A percentile compares a stretch with the other conserved stretches of the same genome.
These are phyloP conservation scores for Laterallus jamaicensis DNA, from an alignment of 2,113 vertebrate species.

Conservation along the genomic window DNA sequence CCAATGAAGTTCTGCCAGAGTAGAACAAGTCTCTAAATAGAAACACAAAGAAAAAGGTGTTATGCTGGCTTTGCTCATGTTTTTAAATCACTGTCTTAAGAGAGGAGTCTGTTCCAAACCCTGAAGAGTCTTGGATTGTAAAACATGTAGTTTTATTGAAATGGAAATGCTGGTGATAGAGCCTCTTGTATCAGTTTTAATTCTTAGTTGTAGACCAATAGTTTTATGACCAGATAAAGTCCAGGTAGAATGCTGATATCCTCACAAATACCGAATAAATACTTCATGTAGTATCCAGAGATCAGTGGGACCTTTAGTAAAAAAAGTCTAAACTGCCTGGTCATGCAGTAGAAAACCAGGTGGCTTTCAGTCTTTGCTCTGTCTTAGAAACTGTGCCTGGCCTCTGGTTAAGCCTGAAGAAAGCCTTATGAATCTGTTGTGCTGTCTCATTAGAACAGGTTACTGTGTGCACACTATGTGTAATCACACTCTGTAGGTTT, in stretches of 20 bases:
- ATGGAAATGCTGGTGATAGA: not conserved
- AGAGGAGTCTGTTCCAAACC: not conserved
- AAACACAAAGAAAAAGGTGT: not conserved
- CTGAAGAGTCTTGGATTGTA: not conserved
- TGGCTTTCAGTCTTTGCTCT: not conserved
- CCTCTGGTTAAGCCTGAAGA: not conserved
- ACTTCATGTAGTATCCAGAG: not conserved
- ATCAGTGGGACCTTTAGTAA: not conserved
- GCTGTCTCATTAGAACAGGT: not conserved
- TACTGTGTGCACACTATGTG: not conserved
- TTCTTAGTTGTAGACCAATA: not conserved
- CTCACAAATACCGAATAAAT: not conserved
- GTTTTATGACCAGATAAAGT: not conserved
- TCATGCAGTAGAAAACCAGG: not conserved
- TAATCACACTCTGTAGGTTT: not conserved
- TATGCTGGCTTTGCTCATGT: too few relatives aligned
- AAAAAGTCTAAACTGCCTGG: not conserved
- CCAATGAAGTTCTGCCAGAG: not conserved
- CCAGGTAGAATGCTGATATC: not conserved
- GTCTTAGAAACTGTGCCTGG: not conserved
- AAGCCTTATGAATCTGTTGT: rapidly evolving
- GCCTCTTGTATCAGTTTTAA: not conserved
- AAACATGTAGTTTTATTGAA: not conserved
- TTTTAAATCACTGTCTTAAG: not conserved
- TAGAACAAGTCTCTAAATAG: not conserved